Conservation (phyloP, 2,113 vertebrate species). For the Oreotrochilus melanogaster region DNA sequence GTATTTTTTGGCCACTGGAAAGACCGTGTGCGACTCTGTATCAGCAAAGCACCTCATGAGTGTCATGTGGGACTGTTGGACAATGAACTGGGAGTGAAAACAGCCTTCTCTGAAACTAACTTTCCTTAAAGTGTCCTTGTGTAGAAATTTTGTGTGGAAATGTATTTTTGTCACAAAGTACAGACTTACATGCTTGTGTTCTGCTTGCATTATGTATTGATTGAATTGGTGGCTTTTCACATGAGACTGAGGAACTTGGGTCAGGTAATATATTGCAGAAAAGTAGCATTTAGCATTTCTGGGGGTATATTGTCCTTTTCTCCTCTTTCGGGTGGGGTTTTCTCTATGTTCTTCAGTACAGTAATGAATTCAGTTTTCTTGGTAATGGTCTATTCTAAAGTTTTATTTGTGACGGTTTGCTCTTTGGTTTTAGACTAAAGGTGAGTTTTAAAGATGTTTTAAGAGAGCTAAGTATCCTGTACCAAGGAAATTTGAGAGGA, state of each 20-base stretch:
- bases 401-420: neutral
- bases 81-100: neutral
- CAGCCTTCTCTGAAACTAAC: neutral
- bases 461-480: neutral
- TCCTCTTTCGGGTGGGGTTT: neutral
- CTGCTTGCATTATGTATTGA: neutral
- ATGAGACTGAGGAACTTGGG: neutral
- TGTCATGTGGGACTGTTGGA: neutral
- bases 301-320: neutral
- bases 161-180: neutral
- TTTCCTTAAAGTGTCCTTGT: neutral
- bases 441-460: neutral
- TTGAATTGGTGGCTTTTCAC: neutral
- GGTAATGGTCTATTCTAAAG: neutral
- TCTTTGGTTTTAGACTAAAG: neutral
- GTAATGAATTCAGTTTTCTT: neutral
- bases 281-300: neutral
- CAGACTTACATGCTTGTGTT: accelerated
- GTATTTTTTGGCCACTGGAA: neutral
- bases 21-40: neutral
- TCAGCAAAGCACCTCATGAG: too few species aligned
- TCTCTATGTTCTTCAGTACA: neutral
- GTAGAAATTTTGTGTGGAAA: neutral
- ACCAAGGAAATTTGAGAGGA: neutral
- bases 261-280: neutral